Conservation (phyloP, 2,888 invertebrate species). For the Sarcophaga caerulescens region DNA sequence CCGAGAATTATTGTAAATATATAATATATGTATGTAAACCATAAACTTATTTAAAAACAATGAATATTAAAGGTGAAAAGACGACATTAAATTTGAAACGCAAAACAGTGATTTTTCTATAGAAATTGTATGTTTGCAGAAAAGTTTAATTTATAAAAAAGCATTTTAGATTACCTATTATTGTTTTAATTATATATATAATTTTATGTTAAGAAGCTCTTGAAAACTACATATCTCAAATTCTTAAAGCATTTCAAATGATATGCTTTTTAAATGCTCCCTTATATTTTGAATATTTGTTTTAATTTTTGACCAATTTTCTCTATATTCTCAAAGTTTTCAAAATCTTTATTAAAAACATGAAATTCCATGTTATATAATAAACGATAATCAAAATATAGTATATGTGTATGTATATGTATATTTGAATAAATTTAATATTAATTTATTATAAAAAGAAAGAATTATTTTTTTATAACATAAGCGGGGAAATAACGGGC, state of each 20-base stretch:
- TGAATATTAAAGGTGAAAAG: neutral
- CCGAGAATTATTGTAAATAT: slow-evolving; percentile 35
- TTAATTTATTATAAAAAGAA: neutral
- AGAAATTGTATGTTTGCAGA: neutral
- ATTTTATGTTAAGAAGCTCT: neutral
- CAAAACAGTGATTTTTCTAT: no score
- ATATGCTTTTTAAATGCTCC: neutral
- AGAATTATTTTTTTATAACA: no score
- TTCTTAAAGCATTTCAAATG: neutral
- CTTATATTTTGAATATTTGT: neutral
- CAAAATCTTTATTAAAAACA: neutral
- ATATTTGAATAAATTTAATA: neutral
- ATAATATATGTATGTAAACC: neutral
- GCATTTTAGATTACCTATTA: neutral
- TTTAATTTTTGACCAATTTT: neutral
- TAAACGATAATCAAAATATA: neutral
- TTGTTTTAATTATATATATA: neutral
- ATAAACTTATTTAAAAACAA: neutral
- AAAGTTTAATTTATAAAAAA: slow-evolving; percentile 4
- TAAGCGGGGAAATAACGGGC: no score
- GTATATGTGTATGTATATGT: neutral
- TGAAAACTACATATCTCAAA: neutral
- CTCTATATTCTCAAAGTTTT: neutral
- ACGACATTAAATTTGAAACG: no score
- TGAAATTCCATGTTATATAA: neutral